Evolutionary conservation across 1,140 invertebrate genomes (phyloP), one percentile per base, ranked within the genome.

Genomic region (Bombus affinis): DNA sequence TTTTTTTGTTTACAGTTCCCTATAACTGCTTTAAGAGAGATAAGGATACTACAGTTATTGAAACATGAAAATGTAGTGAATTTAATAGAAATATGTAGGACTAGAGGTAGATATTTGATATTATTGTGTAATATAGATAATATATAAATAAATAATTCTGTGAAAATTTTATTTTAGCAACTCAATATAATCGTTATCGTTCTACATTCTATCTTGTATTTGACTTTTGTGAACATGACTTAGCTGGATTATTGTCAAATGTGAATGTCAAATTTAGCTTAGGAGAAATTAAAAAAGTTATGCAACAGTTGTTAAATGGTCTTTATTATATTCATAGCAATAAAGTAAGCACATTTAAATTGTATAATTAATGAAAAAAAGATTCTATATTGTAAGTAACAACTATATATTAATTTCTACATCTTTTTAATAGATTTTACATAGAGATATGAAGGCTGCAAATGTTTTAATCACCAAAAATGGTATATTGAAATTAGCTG

Each of bases 181-280:
- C 97, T 68, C 96, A 96, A 22, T 97, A 97, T 87, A 99, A 99
- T 94, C 97, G 98, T 87, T 98, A 97, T 93, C 96, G 98, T 86
- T 98, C 98, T 10, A 99, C 98, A 1, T 99, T 99, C 93, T 99
- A 99, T 93, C 95, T 99, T 85, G 98, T 99, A 1, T 99, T 99
- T 95, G 99, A 99, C 90, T 99, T 99, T 93, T 99, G 99, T 95
- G 99, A 99, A 94, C 99, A 99, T 93, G 99, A 99, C 96, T 95
- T 99, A 72, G 99, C 99, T 47, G 99, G 99, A 12, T 96, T 99
- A 53, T 94, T 99, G 10, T 99, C 98, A 15, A 99, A 99, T 95
- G 97, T 97, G 12, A 98, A 99, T 94, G 99, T 99, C 0, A 99
- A 99, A 96, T 99, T 99, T 94, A 97, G 97, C 96, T 96, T 99